Conservation (phyloP, 2,113 vertebrate genomes). For the Lanius collurio region DNA sequence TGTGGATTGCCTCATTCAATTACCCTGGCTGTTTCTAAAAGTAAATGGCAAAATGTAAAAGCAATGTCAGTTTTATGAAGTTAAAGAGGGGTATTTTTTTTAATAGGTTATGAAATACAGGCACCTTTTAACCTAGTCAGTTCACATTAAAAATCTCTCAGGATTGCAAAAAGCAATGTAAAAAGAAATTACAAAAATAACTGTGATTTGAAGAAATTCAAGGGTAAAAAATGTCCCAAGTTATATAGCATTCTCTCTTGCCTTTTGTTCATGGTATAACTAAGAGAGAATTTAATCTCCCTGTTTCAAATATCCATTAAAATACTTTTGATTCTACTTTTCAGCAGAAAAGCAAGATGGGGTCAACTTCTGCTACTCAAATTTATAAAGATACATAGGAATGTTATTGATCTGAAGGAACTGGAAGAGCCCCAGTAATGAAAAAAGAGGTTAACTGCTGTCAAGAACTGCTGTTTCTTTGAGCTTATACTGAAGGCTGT, state of each 20-base stretch:
- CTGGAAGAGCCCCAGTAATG: background rate
- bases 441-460: background rate
- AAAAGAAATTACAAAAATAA: background rate
- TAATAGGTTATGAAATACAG: background rate
- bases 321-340: constrained; percentile 33
- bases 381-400: constrained; percentile 43
- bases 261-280: background rate
- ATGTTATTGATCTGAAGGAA: constrained; percentile 35
- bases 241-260: background rate
- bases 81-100: background rate
- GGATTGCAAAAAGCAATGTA: background rate
- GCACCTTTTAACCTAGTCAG: background rate
- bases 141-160: background rate
- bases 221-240: background rate
- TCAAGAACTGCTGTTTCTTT: background rate
- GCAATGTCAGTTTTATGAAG: background rate
- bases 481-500: background rate
- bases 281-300: constrained; percentile 40
- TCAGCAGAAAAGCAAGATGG: constrained; percentile 43
- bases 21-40: background rate
- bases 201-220: background rate
- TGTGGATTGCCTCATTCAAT: background rate
- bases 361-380: constrained; percentile 31
- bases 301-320: constrained; percentile 4
- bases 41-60: background rate